phyloP scores from a whole-genome alignment of 1,140 invertebrate genomes.

The Liolophura sinensis region DNA sequence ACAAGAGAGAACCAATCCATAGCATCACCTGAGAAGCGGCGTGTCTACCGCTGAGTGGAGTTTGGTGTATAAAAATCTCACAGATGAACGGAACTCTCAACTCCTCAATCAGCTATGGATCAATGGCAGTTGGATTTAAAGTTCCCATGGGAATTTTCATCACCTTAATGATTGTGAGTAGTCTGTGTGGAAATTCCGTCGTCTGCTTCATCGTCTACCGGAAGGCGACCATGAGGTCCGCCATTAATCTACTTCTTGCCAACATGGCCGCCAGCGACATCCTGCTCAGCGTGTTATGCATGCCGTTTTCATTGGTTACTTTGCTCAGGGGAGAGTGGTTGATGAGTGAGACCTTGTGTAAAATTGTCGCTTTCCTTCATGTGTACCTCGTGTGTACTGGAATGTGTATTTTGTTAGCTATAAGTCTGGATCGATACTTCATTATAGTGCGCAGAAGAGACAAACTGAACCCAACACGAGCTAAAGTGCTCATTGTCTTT shows the following conservation, averaged over 20 bases:
- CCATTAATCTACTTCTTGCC: conserved; percentile 36
- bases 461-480: conserved; percentile 22
- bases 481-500: conserved; percentile 18
- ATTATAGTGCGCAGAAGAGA: conserved; percentile 34
- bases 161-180: conserved; percentile 18
- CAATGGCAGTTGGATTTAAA: conserved; percentile 72
- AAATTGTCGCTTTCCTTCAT: conserved; percentile 16
- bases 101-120: too few species aligned
- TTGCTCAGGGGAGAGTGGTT: conserved; percentile 18
- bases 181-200: conserved; percentile 27
- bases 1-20: too few species aligned
- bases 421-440: conserved; percentile 33
- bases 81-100: too few species aligned
- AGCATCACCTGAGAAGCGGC: too few species aligned
- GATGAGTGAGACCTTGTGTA: conserved; percentile 13
- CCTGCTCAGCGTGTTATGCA: conserved; percentile 19
- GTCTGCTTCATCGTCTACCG: conserved; percentile 34
- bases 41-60: too few species aligned
- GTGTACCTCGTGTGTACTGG: conserved; percentile 18
- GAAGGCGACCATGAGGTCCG: conserved; percentile 37
- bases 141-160: conserved; percentile 70
- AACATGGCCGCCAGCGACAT: conserved; percentile 31
- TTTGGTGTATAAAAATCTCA: too few species aligned
- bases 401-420: conserved; percentile 23
- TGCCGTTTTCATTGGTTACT: conserved; percentile 22